Evolutionary conservation across 2,113 vertebrate species (phyloP).

Genomic region (Periophthalmodon schlosseri): DNA sequence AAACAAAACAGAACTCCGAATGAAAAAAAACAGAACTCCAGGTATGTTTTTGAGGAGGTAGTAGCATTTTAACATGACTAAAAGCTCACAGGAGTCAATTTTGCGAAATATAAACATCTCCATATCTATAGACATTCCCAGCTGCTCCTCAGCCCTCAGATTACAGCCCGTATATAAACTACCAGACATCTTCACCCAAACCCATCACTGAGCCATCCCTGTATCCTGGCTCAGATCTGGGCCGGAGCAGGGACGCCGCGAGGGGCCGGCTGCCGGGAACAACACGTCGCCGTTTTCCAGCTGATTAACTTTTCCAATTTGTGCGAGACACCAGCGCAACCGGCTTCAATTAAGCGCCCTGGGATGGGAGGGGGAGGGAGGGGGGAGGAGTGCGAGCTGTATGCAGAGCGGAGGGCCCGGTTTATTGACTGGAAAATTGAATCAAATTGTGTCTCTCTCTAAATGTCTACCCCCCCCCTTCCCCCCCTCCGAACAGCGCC

Average conservation of each 20-base stretch:
- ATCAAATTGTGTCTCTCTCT: conserved; percentile 99
- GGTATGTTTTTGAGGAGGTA: no score
- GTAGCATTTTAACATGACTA: no score
- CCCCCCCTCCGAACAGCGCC: conserved; percentile 23
- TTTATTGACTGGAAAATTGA: conserved; percentile 99
- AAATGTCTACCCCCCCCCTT: conserved; percentile 76
- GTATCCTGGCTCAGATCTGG: conserved; percentile 49
- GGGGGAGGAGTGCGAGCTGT: conserved; percentile 48
- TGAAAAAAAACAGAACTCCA: no score
- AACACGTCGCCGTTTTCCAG: conserved; percentile 77
- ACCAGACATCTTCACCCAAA: conserved; percentile 30
- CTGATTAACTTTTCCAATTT: conserved; percentile 79
- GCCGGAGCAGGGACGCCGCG: conserved; percentile 34
- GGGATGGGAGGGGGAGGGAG: conserved; percentile 58
- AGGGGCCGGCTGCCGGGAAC: conserved; percentile 76
- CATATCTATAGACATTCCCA: background rate
- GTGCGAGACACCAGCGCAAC: conserved; percentile 70
- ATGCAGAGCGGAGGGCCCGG: conserved; percentile 89
- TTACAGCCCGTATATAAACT: conserved; percentile 1
- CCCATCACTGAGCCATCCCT: conserved; percentile 53
- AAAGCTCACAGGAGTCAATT: no score
- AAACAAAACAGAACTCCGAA: no score
- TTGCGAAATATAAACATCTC: no score
- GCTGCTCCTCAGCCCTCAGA: background rate
- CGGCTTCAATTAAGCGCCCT: conserved; percentile 75